These are phyloP conservation scores for Sparidentex hasta DNA, from an alignment of 2,797 vertebrate species.

Conservation along the genomic window DNA sequence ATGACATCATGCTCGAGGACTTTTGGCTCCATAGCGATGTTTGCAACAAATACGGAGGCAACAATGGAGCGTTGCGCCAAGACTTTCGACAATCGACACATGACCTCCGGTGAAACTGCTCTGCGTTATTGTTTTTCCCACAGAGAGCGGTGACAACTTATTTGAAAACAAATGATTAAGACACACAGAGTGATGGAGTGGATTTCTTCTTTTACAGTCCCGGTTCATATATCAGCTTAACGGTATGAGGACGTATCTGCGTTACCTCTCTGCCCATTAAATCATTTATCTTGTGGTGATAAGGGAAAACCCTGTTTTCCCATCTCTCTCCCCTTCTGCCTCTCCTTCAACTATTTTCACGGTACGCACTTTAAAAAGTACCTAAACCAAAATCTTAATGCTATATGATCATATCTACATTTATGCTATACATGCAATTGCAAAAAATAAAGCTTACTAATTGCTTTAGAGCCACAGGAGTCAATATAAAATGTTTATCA, in stretches of 20 bases:
- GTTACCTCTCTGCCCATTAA: neutral
- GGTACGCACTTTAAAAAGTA: too few species aligned
- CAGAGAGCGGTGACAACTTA: neutral
- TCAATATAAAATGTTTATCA: too few species aligned
- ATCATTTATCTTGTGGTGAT: slow-evolving; percentile 14
- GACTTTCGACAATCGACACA: slow-evolving; percentile 13
- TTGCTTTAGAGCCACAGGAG: too few species aligned
- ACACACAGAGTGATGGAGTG: neutral
- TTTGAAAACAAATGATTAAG: neutral
- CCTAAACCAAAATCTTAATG: too few species aligned
- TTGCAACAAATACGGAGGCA: slow-evolving; percentile 63
- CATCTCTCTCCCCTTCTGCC: neutral
- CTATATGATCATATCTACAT: too few species aligned
- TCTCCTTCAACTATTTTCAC: neutral
- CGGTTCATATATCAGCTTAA: slow-evolving; percentile 5
- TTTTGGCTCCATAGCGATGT: slow-evolving; percentile 65
- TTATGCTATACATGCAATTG: too few species aligned
- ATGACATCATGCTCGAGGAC: slow-evolving; percentile 66
- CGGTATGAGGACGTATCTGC: neutral
- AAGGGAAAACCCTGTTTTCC: slow-evolving; percentile 17
- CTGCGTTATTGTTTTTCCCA: slow-evolving; percentile 23
- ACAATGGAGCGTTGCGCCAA: slow-evolving; percentile 45
- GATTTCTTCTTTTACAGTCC: slow-evolving; percentile 1
- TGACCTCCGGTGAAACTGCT: neutral
- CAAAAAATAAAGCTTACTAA: too few species aligned